Conservation (phyloP, 2,888 invertebrate species). For the Diarsia dahlii region DNA sequence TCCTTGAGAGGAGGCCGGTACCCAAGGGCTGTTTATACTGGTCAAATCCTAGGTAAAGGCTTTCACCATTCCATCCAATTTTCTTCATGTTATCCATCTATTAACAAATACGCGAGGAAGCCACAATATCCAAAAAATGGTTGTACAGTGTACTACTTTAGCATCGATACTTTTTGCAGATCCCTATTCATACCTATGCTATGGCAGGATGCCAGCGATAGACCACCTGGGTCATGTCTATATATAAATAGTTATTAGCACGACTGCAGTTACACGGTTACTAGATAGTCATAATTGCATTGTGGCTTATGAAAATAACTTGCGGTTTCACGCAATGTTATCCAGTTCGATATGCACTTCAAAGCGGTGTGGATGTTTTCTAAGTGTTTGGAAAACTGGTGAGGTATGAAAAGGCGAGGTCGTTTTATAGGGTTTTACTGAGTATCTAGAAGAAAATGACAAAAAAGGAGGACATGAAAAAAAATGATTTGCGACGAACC, state of each 20-base stretch:
- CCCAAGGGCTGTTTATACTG: not conserved
- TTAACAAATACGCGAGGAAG: not conserved
- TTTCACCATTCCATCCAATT: not conserved
- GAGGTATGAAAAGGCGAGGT: not conserved
- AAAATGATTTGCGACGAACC: too few relatives aligned
- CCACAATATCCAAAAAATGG: not conserved
- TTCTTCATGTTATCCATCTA: not conserved
- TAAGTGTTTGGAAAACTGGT: not conserved
- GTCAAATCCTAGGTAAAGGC: not conserved
- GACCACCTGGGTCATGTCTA: slow-evolving; percentile 75
- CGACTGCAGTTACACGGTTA: slow-evolving; percentile 55
- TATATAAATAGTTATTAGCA: slow-evolving; percentile 70
- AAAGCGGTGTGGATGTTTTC: slow-evolving; percentile 32
- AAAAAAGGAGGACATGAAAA: too few relatives aligned
- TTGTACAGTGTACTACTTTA: not conserved
- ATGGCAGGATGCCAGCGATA: slow-evolving; percentile 51
- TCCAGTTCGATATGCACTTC: slow-evolving; percentile 23
- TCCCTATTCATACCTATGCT: slow-evolving; percentile 5
- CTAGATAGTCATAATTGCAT: slow-evolving; percentile 59
- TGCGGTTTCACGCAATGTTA: slow-evolving; percentile 43
- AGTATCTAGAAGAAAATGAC: not conserved
- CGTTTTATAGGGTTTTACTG: not conserved
- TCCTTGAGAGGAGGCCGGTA: too few relatives aligned
- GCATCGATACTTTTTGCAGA: slow-evolving; percentile 33
- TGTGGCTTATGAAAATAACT: slow-evolving; percentile 50